Evolutionary conservation across 2,888 invertebrate genomes (phyloP).

Genomic region (Folsomia manolachei): DNA sequence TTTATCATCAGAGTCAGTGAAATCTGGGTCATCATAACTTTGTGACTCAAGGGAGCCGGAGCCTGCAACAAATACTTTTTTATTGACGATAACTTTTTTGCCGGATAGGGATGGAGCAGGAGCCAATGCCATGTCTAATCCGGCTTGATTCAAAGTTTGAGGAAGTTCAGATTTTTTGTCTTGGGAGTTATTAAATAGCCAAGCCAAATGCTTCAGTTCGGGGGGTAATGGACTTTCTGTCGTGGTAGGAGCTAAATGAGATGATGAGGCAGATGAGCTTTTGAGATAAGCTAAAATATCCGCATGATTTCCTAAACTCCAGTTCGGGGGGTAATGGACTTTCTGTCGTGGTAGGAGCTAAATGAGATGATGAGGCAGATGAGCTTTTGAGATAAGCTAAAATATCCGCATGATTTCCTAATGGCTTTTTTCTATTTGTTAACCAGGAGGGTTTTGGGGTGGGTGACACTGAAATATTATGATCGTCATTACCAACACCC

Average conservation of each 20-base stretch:
- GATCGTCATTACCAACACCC: slow-evolving; percentile 15
- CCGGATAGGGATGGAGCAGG: not conserved
- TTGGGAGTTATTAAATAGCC: slow-evolving; percentile 48
- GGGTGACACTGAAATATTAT: slow-evolving; percentile 26
- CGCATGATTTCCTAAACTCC: slow-evolving; percentile 24
- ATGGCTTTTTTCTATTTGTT: slow-evolving; percentile 9
- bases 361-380: not conserved
- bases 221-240: slow-evolving; percentile 34
- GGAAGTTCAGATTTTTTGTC: not conserved
- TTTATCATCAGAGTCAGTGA: not conserved
- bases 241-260: not conserved
- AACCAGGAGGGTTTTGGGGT: slow-evolving; percentile 1
- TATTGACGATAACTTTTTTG: not conserved
- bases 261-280: not conserved
- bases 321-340: not conserved
- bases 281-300: not conserved
- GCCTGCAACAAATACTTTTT: not conserved
- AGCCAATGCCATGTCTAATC: not conserved
- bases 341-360: not conserved
- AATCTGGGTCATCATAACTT: slow-evolving; percentile 12
- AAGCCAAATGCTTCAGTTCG: slow-evolving; percentile 44
- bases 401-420: slow-evolving; percentile 21
- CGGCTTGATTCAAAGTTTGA: not conserved
- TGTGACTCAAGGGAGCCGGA: not conserved
- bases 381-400: not conserved